A percentile compares a stretch with the other conserved stretches of the same genome.
Conservation (phyloP, 2,797 vertebrate genomes). For the Poeciliopsis presidionis region DNA sequence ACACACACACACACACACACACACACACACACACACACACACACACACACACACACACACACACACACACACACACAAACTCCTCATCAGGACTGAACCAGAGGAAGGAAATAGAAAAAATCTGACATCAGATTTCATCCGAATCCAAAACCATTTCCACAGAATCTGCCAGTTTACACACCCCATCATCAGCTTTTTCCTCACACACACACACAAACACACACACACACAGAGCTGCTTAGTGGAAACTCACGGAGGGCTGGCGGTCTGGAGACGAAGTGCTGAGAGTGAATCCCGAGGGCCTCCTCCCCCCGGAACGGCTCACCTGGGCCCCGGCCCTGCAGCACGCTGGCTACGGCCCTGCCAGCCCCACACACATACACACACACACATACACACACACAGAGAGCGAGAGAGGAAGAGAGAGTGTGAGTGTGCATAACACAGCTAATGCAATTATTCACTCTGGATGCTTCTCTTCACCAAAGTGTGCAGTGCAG, state of each 20-base stretch:
- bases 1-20: slow-evolving; percentile 42
- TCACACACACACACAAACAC: slow-evolving; percentile 30
- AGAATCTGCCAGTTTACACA: neutral
- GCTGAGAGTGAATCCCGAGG: slow-evolving; percentile 93
- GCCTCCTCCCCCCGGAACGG: slow-evolving; percentile 93
- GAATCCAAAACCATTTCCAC: slow-evolving; percentile 14
- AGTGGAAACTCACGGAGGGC: slow-evolving; percentile 90
- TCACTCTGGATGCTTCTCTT: slow-evolving; percentile 39
- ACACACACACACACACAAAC: too few relatives aligned
- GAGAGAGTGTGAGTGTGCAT: slow-evolving; percentile 36
- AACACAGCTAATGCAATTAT: slow-evolving; percentile 59
- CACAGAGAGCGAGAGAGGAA: slow-evolving; percentile 1
- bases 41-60: slow-evolving; percentile 37
- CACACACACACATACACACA: neutral
- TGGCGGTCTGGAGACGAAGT: slow-evolving; percentile 89
- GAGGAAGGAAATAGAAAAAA: too few relatives aligned
- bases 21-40: slow-evolving; percentile 26
- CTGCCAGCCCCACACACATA: slow-evolving; percentile 68
- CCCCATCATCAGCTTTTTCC: slow-evolving; percentile 28
- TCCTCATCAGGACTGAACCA: too few relatives aligned
- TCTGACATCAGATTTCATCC: too few relatives aligned
- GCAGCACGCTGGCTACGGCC: slow-evolving; percentile 95
- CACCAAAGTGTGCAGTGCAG: slow-evolving; percentile 17
- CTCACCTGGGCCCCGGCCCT: slow-evolving; percentile 91
- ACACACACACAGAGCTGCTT: neutral